Evolutionary conservation across 1,140 invertebrate species (phyloP), one percentile per base, ranked within the genome.

Genomic region (Andrena cerasifolii): DNA sequence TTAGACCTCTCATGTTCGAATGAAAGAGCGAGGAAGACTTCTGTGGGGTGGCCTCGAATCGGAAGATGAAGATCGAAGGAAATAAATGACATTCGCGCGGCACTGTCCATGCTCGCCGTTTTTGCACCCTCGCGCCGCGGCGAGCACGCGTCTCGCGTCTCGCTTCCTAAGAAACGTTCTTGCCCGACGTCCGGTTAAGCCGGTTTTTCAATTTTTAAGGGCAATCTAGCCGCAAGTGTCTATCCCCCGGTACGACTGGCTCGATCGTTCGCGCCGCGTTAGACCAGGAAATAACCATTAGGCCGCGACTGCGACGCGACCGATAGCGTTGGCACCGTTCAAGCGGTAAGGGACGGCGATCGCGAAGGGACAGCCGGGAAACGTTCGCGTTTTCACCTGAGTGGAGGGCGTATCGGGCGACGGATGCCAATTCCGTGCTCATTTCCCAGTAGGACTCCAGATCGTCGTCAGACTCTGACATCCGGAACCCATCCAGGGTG

Each of bases 361-460:
- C n/a, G 33, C 24, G 14, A 63, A 33, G 21, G 40, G 31, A 58
- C n/a, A 12, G 26, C 5, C 53, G 24, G 14, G 24, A 24, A 56
- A 28, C 8, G 14, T 49, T 16, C 58, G n/a, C n/a, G n/a, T n/a
- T n/a, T 31, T 53, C 62, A 92, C 91, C 90, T 89, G 88, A 83
- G 18, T 90, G 86, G 24, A 91, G 79, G 62, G 91, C 77, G 53
- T 84, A 80, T 59, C 86, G 82, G 7, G 88, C 87, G 0, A 68
- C 77, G 26, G 75, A 82, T 6, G 85, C 82, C 49, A 91, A 82
- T 67, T 90, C 85, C 26, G 63, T 86, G 65, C 87, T 87, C 7
- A 82, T 87, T 58, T 89, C 88, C 84, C 83, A 86, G 65, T 88
- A 89, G 14, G 77, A 86, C 33, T 83, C 82, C 47, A 90, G 70